A percentile compares a stretch with the other conserved stretches of the same genome.
phyloP scores from a whole-genome alignment of 1,140 invertebrate species.

The Drosophila arizonae region DNA sequence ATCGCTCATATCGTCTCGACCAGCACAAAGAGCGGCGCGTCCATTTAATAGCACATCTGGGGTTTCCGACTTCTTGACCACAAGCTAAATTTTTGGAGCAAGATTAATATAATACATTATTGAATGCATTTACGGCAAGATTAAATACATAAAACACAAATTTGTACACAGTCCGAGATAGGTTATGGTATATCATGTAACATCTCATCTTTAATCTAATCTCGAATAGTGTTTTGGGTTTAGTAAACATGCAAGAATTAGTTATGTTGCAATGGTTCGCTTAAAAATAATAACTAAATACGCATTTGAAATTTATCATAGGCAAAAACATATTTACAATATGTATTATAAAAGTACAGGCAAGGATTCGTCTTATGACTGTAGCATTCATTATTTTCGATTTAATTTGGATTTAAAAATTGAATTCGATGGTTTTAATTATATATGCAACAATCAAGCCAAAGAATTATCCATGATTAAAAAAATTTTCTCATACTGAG shows the following conservation, averaged over 20 bases:
- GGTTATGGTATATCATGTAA: background rate
- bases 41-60: slow-evolving; percentile 88
- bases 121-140: slow-evolving; percentile 35
- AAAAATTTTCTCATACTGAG: background rate
- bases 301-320: background rate
- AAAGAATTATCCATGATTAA: slow-evolving; percentile 28
- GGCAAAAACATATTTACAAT: slow-evolving; percentile 10
- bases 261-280: background rate
- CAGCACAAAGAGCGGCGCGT: slow-evolving; percentile 90
- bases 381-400: background rate
- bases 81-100: slow-evolving; percentile 81
- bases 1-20: slow-evolving; percentile 89
- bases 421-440: background rate
- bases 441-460: slow-evolving; percentile 15
- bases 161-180: slow-evolving; percentile 2
- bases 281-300: background rate
- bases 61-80: slow-evolving; percentile 85
- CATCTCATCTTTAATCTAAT: background rate
- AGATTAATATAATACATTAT: slow-evolving; percentile 24
- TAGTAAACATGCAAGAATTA: slow-evolving; percentile 17
- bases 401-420: background rate
- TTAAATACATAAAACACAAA: slow-evolving; percentile 3
- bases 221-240: slow-evolving; percentile 7
- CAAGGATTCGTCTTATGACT: slow-evolving; percentile 21
- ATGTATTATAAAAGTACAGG: background rate